phyloP scores from a whole-genome alignment of 1,140 invertebrate species.

The Phenacoccus solenopsis region DNA sequence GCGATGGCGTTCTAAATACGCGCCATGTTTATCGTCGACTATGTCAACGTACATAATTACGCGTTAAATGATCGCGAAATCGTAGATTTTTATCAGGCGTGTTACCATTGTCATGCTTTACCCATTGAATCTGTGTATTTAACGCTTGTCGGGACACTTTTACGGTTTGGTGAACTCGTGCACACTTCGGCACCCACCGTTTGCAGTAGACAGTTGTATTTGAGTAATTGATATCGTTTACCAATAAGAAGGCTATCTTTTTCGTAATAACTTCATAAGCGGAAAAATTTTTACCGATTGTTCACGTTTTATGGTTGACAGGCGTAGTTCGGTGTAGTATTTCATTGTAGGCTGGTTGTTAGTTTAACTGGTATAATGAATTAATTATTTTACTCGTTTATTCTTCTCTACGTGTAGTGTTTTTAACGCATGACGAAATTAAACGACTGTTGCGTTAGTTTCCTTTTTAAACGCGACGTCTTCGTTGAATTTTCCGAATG shows the following conservation, averaged over 20 bases:
- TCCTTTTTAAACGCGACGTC: no score
- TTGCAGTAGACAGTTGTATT: neutral
- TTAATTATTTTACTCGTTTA: no score
- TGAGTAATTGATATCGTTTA: constrained; percentile 2
- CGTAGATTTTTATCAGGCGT: neutral
- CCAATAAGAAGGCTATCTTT: neutral
- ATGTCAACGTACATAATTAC: neutral
- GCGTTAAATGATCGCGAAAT: neutral
- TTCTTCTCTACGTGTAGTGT: no score
- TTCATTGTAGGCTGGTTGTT: neutral
- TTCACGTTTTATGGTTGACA: neutral
- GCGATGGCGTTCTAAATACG: no score
- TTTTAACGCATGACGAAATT: no score
- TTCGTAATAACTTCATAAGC: neutral
- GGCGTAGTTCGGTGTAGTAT: neutral
- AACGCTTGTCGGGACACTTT: constrained; percentile 1
- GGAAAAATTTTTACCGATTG: neutral
- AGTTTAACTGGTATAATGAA: no score
- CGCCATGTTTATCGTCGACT: neutral
- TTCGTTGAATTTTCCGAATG: no score
- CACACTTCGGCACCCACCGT: neutral
- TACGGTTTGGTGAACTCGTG: neutral
- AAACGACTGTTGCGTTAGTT: no score
- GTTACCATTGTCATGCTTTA: neutral
- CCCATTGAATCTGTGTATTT: neutral